These are phyloP conservation scores for Sebastes paucispinis DNA, from an alignment of 2,797 vertebrate species.

Conservation along the genomic window DNA sequence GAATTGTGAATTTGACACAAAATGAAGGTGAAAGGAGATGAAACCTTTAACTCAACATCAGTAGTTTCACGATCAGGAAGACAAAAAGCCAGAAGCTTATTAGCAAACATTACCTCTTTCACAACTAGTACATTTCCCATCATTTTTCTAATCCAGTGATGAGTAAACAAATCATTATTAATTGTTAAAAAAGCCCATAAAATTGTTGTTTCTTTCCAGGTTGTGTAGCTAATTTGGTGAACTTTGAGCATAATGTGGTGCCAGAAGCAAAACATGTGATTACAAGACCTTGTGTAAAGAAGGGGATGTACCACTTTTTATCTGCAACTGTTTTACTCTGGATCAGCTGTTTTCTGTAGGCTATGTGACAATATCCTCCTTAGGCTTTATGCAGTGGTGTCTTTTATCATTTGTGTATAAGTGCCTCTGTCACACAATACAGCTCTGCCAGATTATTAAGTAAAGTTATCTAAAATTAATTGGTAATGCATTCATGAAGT, in stretches of 20 bases:
- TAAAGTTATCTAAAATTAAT: not conserved
- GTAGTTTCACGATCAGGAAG: not conserved
- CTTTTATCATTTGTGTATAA: not conserved
- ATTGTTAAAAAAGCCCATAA: not conserved
- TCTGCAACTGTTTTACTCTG: not conserved
- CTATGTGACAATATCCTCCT: not conserved
- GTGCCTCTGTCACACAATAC: not conserved
- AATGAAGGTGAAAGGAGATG: not conserved
- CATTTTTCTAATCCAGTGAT: not conserved
- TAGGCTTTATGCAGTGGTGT: not conserved
- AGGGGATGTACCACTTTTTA: not conserved
- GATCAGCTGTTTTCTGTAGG: conserved; percentile 25
- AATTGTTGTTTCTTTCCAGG: not conserved
- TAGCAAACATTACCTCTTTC: not conserved
- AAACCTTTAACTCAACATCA: not conserved
- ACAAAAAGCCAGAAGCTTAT: conserved; percentile 10
- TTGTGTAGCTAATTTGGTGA: not conserved
- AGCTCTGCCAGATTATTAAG: not conserved
- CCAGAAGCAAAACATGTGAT: conserved; percentile 38
- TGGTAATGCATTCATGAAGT: not conserved
- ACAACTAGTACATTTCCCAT: not conserved
- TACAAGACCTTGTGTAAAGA: not conserved
- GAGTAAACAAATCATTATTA: not conserved
- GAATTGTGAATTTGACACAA: not conserved
- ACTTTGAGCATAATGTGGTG: not conserved